phyloP scores from a whole-genome alignment of 2,113 vertebrate genomes.

The Phaethornis superciliosus region DNA sequence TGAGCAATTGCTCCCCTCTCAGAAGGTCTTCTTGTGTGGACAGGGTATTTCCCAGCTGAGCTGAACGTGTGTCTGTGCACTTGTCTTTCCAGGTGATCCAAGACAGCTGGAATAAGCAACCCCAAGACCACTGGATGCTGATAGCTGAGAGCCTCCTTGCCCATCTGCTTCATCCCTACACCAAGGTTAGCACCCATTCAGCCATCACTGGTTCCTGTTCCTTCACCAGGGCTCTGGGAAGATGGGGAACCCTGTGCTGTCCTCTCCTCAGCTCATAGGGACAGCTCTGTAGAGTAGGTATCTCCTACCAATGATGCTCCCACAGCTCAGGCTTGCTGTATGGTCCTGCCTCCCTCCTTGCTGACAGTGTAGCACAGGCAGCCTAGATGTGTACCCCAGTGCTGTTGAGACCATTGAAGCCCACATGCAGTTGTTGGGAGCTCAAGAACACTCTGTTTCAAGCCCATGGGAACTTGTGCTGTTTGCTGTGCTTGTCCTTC shows the following conservation, averaged over 20 bases:
- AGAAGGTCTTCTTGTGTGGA: background rate
- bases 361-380: background rate
- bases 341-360: background rate
- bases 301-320: background rate
- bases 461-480: background rate
- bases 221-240: background rate
- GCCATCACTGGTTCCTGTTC: background rate
- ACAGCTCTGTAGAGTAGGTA: background rate
- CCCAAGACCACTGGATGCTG: accelerated
- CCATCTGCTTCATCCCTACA: background rate
- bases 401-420: background rate
- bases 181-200: background rate
- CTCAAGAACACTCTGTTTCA: background rate
- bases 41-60: background rate
- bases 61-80: background rate
- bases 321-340: background rate
- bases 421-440: background rate
- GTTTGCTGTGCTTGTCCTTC: background rate
- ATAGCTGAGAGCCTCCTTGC: background rate
- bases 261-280: background rate
- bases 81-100: slow-evolving; percentile 16
- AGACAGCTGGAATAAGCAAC: background rate
- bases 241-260: background rate
- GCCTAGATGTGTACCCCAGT: background rate
- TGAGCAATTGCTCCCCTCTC: background rate